Evolutionary conservation across 2,113 vertebrate species (phyloP).

Genomic region (Pseudorectes ferrugineus): DNA sequence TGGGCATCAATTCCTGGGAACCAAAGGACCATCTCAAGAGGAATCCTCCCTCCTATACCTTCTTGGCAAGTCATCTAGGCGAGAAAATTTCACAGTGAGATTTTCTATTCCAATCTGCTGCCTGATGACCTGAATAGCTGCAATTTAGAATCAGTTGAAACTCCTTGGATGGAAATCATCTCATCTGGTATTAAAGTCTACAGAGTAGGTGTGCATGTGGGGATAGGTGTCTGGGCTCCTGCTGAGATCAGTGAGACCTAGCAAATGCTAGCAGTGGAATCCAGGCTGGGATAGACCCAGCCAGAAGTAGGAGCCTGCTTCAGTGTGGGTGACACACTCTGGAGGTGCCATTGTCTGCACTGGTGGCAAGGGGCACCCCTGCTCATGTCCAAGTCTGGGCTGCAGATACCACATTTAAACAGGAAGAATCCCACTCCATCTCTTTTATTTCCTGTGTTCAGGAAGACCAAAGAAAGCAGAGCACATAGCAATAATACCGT

Average conservation of each 20-base stretch:
- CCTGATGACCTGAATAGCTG: background rate
- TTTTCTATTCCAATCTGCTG: background rate
- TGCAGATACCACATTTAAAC: background rate
- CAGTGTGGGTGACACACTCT: background rate
- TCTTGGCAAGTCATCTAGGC: background rate
- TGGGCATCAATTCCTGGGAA: background rate
- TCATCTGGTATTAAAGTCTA: background rate
- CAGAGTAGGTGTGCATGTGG: background rate
- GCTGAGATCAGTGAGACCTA: background rate
- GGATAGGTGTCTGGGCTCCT: background rate
- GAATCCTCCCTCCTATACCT: background rate
- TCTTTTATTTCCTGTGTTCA: background rate
- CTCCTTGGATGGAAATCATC: background rate
- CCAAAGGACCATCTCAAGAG: background rate
- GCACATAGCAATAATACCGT: background rate
- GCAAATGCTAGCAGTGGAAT: background rate
- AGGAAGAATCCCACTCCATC: background rate
- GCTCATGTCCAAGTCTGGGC: background rate
- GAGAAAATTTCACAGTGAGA: background rate
- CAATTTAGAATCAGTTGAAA: background rate
- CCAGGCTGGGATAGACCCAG: background rate
- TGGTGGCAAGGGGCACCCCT: rapidly evolving
- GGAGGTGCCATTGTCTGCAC: rapidly evolving
- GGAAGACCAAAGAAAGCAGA: background rate
- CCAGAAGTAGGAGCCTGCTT: background rate